These are phyloP conservation scores for Phrynosoma platyrhinos DNA, from an alignment of 2,113 vertebrate species.

Conservation along the genomic window DNA sequence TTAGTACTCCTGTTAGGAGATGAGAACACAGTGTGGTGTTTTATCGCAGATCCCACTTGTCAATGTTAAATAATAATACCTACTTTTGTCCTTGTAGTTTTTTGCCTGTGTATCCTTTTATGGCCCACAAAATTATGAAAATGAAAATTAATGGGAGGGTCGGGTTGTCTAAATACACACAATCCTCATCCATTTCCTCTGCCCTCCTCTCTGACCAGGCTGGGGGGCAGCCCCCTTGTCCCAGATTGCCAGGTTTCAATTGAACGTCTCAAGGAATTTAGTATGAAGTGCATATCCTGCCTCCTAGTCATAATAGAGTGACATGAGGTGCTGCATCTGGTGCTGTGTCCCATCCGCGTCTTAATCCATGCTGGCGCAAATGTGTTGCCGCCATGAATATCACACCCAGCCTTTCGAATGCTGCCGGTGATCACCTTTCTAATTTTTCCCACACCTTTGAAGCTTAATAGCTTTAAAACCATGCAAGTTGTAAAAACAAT, in stretches of 20 bases:
- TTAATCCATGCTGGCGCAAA: slow-evolving; percentile 40
- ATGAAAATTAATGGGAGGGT: slow-evolving; percentile 14
- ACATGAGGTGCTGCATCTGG: slow-evolving; percentile 46
- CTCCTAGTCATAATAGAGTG: slow-evolving; percentile 50
- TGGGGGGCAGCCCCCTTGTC: neutral
- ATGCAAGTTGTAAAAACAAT: slow-evolving; percentile 89
- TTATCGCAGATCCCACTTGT: neutral
- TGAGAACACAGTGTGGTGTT: neutral
- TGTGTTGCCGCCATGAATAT: slow-evolving; percentile 31
- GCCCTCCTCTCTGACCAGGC: neutral
- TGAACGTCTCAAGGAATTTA: slow-evolving; percentile 35
- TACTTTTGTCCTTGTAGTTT: accelerated
- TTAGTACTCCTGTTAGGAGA: neutral
- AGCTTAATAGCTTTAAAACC: slow-evolving; percentile 89
- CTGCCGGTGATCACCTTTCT: slow-evolving; percentile 73
- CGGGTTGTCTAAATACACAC: neutral
- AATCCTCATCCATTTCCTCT: neutral
- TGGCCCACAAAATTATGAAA: neutral
- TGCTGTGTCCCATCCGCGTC: slow-evolving; percentile 43
- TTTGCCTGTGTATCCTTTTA: accelerated
- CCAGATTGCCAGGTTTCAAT: slow-evolving; percentile 46
- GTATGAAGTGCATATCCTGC: slow-evolving; percentile 46
- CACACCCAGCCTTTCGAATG: slow-evolving; percentile 53
- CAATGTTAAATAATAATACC: neutral
- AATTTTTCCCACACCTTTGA: slow-evolving; percentile 82